phyloP scores from a whole-genome alignment of 2,797 vertebrate genomes.

The Masticophis lateralis region DNA sequence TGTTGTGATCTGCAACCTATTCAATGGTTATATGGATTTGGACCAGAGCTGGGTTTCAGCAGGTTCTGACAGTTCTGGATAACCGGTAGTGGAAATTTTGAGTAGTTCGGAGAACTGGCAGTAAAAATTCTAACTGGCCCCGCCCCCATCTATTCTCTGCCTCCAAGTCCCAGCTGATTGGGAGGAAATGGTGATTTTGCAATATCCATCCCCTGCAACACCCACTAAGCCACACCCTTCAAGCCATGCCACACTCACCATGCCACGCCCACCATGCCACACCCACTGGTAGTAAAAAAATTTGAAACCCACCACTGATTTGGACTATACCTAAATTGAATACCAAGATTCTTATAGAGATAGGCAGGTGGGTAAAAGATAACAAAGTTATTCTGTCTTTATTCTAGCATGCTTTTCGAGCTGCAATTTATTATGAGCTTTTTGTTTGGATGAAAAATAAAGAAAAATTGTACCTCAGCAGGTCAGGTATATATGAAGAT shows the following conservation, averaged over 20 bases:
- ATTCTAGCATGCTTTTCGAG: background rate
- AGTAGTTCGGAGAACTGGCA: too few relatives aligned
- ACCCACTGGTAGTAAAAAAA: too few relatives aligned
- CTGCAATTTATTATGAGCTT: background rate
- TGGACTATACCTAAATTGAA: background rate
- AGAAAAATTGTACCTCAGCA: background rate
- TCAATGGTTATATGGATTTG: background rate
- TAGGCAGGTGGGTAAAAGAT: background rate
- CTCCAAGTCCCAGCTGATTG: too few relatives aligned
- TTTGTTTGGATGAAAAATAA: background rate
- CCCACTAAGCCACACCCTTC: too few relatives aligned
- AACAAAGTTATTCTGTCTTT: background rate
- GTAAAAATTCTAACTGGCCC: too few relatives aligned
- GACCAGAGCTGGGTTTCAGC: background rate
- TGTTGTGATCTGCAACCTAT: background rate
- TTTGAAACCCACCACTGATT: background rate
- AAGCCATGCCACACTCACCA: too few relatives aligned
- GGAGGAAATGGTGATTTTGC: too few relatives aligned
- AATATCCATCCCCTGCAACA: too few relatives aligned
- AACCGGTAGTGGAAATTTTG: too few relatives aligned
- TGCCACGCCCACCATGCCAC: too few relatives aligned
- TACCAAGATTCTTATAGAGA: background rate
- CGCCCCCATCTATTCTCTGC: too few relatives aligned
- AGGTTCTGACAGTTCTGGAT: too few relatives aligned
- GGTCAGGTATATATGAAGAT: background rate